Conservation (phyloP, 2,113 vertebrate genomes). For the Oenanthe oenanthe region DNA sequence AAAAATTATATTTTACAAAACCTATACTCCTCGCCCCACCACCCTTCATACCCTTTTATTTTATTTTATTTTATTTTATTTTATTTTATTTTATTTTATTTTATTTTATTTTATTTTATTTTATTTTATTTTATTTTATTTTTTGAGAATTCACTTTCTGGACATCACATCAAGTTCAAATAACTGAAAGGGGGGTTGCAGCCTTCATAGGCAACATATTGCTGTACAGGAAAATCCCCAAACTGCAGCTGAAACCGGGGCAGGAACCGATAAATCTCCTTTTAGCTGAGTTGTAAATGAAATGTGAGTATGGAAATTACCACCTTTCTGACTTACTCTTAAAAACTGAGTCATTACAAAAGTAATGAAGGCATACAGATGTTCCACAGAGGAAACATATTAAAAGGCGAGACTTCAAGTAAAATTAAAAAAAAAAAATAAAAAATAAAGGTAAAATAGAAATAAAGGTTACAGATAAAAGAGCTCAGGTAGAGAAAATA, state of each 20-base stretch:
- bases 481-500: slow-evolving; percentile 30
- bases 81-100: not conserved
- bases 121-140: too few species aligned
- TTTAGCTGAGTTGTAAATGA: slow-evolving; percentile 36
- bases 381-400: slow-evolving; percentile 41
- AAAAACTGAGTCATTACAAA: slow-evolving; percentile 34
- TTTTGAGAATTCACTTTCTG: not conserved
- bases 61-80: too few species aligned
- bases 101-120: too few species aligned
- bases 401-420: slow-evolving; percentile 28
- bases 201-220: not conserved
- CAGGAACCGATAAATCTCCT: slow-evolving; percentile 1
- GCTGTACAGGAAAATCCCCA: not conserved
- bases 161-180: not conserved
- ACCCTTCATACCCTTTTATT: fast-evolving
- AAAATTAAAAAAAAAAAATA: not conserved
- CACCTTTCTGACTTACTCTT: not conserved
- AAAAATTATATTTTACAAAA: not conserved
- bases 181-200: not conserved
- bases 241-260: not conserved
- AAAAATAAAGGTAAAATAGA: not conserved
- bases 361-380: slow-evolving; percentile 48
- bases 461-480: slow-evolving; percentile 50
- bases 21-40: fast-evolving
- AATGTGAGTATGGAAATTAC: slow-evolving; percentile 12